Percentiles rank a stretch among this genome's conserved stretches.
Evolutionary conservation across 2,113 vertebrate genomes (phyloP).

Genomic region (Sorex araneus): DNA sequence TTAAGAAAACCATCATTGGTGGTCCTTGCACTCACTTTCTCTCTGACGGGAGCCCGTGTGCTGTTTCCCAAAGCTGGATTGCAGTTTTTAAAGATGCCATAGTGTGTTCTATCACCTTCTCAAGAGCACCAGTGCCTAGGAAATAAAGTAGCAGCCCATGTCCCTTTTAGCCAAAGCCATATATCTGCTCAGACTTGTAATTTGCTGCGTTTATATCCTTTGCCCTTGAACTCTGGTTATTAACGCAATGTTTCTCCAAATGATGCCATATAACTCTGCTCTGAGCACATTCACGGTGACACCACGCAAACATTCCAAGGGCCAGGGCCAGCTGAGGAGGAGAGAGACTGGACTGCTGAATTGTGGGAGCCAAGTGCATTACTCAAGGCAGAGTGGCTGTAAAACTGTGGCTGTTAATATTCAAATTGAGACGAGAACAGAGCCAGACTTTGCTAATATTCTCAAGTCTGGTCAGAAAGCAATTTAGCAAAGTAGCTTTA

Average conservation of each 20-base stretch:
- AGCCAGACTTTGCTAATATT: conserved; percentile 50
- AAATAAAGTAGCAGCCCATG: conserved; percentile 92
- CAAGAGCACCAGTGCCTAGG: conserved; percentile 88
- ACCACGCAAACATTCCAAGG: conserved; percentile 85
- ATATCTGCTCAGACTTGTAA: conserved; percentile 93
- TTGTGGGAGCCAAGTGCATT: conserved; percentile 79
- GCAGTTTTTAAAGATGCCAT: conserved; percentile 84
- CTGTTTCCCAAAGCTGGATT: conserved; percentile 78
- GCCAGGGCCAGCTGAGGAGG: conserved; percentile 84
- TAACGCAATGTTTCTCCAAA: conserved; percentile 94
- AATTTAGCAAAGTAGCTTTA: conserved; percentile 64
- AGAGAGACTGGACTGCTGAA: conserved; percentile 74
- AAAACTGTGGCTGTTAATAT: conserved; percentile 72
- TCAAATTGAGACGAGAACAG: conserved; percentile 57
- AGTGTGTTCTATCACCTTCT: conserved; percentile 84
- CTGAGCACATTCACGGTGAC: conserved; percentile 88
- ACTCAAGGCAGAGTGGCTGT: conserved; percentile 82
- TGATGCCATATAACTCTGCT: conserved; percentile 93
- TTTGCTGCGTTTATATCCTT: conserved; percentile 93
- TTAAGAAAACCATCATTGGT: conserved; percentile 69
- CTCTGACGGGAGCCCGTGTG: conserved; percentile 70
- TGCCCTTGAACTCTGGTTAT: conserved; percentile 95
- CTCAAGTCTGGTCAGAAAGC: conserved; percentile 47
- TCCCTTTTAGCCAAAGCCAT: conserved; percentile 93
- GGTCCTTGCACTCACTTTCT: conserved; percentile 10